These are phyloP conservation scores for Trachemys scripta DNA, from an alignment of 2,113 vertebrate genomes.

Conservation along the genomic window DNA sequence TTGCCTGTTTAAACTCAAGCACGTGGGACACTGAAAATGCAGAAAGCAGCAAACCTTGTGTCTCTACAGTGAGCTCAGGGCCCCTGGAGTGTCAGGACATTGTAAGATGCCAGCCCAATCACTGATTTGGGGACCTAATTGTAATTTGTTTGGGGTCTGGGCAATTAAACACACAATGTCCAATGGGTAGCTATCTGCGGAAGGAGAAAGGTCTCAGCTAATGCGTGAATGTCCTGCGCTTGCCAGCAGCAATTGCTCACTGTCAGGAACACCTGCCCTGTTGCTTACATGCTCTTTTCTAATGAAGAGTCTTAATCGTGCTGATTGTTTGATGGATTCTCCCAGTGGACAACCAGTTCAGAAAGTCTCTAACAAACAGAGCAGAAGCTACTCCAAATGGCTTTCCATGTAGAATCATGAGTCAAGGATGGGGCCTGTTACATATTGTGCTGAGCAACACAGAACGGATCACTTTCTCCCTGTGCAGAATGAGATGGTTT, in stretches of 20 bases:
- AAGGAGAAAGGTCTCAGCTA: slow-evolving; percentile 28
- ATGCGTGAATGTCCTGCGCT: slow-evolving; percentile 31
- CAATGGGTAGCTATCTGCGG: not conserved
- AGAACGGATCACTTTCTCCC: not conserved
- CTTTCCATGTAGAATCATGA: fast-evolving
- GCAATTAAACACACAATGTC: slow-evolving; percentile 70
- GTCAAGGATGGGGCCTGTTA: fast-evolving
- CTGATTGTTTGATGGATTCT: not conserved
- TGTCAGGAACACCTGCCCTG: slow-evolving; percentile 47
- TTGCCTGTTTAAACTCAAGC: not conserved
- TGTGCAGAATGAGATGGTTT: fast-evolving
- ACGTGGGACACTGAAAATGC: not conserved
- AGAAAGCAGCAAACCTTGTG: not conserved
- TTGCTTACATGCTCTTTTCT: slow-evolving; percentile 8
- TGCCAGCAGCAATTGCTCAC: slow-evolving; percentile 63
- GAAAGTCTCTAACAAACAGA: fast-evolving
- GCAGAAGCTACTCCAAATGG: not conserved
- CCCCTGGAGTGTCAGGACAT: slow-evolving; percentile 31
- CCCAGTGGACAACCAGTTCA: not conserved
- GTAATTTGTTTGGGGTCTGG: slow-evolving; percentile 51
- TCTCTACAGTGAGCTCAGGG: slow-evolving; percentile 32
- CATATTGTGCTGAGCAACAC: not conserved
- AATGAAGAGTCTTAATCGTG: not conserved
- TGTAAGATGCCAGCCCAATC: not conserved
- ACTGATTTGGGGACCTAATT: slow-evolving; percentile 42